A percentile compares a stretch with the other conserved stretches of the same genome.
phyloP scores from a whole-genome alignment of 1,140 invertebrate genomes.

The Hyphantria cunea region DNA sequence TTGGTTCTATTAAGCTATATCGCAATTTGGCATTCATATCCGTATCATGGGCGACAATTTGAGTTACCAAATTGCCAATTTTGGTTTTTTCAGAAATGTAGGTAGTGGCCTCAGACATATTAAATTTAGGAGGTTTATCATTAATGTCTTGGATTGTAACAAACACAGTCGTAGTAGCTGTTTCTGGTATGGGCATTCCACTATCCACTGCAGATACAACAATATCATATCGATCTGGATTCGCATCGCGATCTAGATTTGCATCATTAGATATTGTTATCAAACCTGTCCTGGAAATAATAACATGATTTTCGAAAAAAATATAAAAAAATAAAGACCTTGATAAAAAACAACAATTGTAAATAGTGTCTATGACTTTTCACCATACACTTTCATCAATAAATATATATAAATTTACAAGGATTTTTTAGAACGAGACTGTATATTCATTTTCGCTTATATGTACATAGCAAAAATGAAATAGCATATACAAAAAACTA shows the following conservation, averaged over 20 bases:
- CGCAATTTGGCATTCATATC: constrained; percentile 86
- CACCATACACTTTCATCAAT: too few species aligned
- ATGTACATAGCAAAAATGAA: too few species aligned
- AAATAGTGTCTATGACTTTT: too few species aligned
- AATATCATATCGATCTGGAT: constrained; percentile 86
- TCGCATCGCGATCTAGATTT: constrained; percentile 87
- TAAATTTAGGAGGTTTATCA: constrained; percentile 91
- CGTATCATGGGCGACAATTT: constrained; percentile 86
- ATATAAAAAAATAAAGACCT: constrained; percentile 16
- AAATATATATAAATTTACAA: too few species aligned
- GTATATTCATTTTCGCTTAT: too few species aligned
- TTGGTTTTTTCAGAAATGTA: constrained; percentile 88
- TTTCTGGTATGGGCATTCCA: constrained; percentile 88
- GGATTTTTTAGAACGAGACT: too few species aligned
- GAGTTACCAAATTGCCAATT: constrained; percentile 85
- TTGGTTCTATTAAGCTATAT: constrained; percentile 86
- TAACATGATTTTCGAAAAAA: constrained; percentile 22
- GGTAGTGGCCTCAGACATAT: constrained; percentile 82
- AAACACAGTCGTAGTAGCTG: constrained; percentile 88
- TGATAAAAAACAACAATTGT: neutral
- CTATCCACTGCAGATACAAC: constrained; percentile 88
- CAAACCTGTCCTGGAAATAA: constrained; percentile 84
- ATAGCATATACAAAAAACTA: neutral
- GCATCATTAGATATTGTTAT: constrained; percentile 89
- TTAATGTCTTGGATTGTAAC: constrained; percentile 91